Conservation (phyloP, 2,113 vertebrate species). For the Plotosus lineatus region DNA sequence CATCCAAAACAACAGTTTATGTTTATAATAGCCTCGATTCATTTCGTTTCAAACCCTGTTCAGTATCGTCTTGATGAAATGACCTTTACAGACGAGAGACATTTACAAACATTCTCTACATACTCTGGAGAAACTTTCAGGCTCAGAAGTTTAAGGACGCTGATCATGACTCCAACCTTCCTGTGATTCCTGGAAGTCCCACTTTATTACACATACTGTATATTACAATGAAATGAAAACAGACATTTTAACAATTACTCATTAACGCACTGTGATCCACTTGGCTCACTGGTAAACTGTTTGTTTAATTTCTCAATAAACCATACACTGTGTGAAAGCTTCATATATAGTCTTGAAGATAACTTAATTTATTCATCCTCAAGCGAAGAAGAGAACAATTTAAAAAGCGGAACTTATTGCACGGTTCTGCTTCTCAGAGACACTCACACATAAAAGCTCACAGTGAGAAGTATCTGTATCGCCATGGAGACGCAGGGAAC, state of each 20-base stretch:
- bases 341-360: slow-evolving; percentile 13
- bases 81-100: not conserved
- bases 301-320: not conserved
- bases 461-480: slow-evolving; percentile 80
- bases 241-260: not conserved
- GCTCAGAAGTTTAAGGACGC: not conserved
- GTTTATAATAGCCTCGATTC: not conserved
- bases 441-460: slow-evolving; percentile 68
- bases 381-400: not conserved
- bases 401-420: not conserved
- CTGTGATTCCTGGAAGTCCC: too few relatives aligned
- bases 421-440: not conserved
- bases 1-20: not conserved
- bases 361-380: too few relatives aligned
- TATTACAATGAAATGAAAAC: not conserved
- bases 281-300: not conserved
- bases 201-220: too few relatives aligned
- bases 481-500: slow-evolving; percentile 91
- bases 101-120: slow-evolving; percentile 48
- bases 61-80: not conserved
- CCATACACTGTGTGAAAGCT: not conserved
- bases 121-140: slow-evolving; percentile 7
- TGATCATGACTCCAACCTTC: slow-evolving; percentile 28
- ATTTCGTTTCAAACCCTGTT: not conserved
- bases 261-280: not conserved